Evolutionary conservation across 2,888 invertebrate genomes (phyloP), one percentile per base, ranked within the genome.

Genomic region (Pseudococcus longispinus): DNA sequence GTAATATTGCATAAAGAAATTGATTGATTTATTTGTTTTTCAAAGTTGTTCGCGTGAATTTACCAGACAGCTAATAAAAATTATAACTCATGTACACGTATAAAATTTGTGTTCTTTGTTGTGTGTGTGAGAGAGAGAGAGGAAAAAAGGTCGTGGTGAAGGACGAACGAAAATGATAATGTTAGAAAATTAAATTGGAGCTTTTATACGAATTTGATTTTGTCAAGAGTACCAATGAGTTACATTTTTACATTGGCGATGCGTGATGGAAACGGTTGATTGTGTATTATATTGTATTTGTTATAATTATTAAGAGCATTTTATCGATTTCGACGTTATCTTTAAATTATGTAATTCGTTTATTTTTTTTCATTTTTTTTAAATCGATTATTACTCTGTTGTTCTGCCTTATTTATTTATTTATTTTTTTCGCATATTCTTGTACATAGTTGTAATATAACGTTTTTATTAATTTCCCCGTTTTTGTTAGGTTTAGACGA

Each of bases 321-420:
- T 86, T 86, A 86, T 80, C 51, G 74, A 86, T 55, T 77, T 77
- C 77, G 77, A 86, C 86, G 86, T 86, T 86, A 80, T 86, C 51
- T 44, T 85, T 51, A 44, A 51, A 80, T 85, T 74, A 85, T 60
- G 20, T 85, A 51, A 85, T 85, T 77, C 74, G 74, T 74, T 74
- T 32, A 65, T 18, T 70, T 85, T 85, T 42, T 74, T 70, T 70
- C 44, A 44, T 46, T 85, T 23, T 55, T 77, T n/a, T 77, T 84
- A 42, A 80, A 42, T 80, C 77, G 77, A 80, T 80, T 37, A 80
- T 80, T 80, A 80, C 65, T 60, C 23, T 84, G 60, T 86, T 77
- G 80, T 86, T 86, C 80, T 85, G 85, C 85, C 85, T 85, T 85
- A 85, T 77, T 86, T 86, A 60, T 65, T 84, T 60, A 55, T 84